Evolutionary conservation across 2,888 invertebrate species (phyloP).

Genomic region (Archips xylosteana): DNA sequence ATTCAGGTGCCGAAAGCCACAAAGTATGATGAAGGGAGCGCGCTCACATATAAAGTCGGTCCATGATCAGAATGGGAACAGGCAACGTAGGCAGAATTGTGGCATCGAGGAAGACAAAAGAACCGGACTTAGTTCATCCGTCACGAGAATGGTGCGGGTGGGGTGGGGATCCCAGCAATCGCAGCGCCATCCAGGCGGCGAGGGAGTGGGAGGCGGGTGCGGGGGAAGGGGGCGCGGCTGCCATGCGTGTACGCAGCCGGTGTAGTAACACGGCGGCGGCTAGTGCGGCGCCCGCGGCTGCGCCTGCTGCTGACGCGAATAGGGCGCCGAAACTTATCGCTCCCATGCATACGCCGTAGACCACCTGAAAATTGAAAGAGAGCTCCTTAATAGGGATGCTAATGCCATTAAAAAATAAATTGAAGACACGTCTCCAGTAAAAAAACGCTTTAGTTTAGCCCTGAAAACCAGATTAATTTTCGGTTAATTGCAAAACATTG

Average conservation of each 20-base stretch:
- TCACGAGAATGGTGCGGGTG: slow-evolving; percentile 69
- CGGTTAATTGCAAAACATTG: no score
- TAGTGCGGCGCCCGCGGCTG: slow-evolving; percentile 94
- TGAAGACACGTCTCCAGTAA: no score
- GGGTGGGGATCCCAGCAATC: slow-evolving; percentile 85
- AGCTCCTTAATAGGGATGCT: no score
- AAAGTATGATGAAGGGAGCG: no score
- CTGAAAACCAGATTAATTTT: no score
- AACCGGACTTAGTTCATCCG: slow-evolving; percentile 55
- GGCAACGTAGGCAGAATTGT: not conserved
- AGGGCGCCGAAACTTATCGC: slow-evolving; percentile 95
- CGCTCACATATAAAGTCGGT: not conserved
- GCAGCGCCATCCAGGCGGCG: slow-evolving; percentile 91
- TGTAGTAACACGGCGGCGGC: slow-evolving; percentile 95
- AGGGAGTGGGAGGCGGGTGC: slow-evolving; percentile 87
- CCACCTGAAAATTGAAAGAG: slow-evolving; percentile 78
- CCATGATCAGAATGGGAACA: not conserved
- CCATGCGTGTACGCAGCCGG: slow-evolving; percentile 90
- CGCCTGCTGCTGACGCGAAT: slow-evolving; percentile 94
- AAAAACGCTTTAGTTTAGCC: no score
- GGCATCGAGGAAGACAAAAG: not conserved
- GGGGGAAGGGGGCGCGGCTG: slow-evolving; percentile 85
- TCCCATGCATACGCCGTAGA: slow-evolving; percentile 96
- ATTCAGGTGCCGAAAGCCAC: no score
- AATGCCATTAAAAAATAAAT: no score